A percentile compares a stretch with the other conserved stretches of the same genome.
phyloP scores from a whole-genome alignment of 2,113 vertebrate species.

The Grammomys surdaster region DNA sequence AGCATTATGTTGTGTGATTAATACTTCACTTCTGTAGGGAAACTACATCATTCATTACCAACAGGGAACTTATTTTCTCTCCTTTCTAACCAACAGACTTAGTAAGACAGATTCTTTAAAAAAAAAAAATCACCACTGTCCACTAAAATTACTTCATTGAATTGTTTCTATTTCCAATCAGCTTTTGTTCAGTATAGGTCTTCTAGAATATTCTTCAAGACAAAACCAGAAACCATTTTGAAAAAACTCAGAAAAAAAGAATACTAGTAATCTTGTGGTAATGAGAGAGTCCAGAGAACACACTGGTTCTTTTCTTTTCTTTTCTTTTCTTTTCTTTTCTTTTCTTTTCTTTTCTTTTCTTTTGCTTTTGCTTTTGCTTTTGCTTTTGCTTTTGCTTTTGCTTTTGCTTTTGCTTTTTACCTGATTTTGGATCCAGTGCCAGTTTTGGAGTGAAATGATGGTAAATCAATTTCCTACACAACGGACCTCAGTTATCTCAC shows the following conservation, averaged over 20 bases:
- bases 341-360: no score
- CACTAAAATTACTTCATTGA: conserved; percentile 49
- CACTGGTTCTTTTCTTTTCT: background rate
- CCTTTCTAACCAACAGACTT: conserved; percentile 68
- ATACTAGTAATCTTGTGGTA: conserved; percentile 18
- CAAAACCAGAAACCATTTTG: background rate
- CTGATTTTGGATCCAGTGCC: background rate
- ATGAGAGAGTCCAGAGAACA: conserved; percentile 4
- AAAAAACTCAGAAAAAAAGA: background rate
- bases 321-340: no score
- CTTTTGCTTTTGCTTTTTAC: background rate
- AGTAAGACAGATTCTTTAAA: conserved; percentile 72
- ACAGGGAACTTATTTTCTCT: conserved; percentile 57
- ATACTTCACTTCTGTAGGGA: conserved; percentile 12
- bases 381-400: no score
- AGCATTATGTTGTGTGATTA: background rate
- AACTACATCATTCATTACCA: conserved; percentile 21
- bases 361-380: background rate
- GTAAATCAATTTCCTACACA: background rate
- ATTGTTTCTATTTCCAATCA: conserved; percentile 27
- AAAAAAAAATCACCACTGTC: conserved; percentile 55
- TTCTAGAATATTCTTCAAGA: conserved; percentile 61
- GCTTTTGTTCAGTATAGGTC: conserved; percentile 9
- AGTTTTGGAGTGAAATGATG: conserved; percentile 30
- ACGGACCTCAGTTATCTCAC: background rate